Evolutionary conservation across 2,888 invertebrate species (phyloP), one percentile per base, ranked within the genome.

Genomic region (Dioctria linearis): DNA sequence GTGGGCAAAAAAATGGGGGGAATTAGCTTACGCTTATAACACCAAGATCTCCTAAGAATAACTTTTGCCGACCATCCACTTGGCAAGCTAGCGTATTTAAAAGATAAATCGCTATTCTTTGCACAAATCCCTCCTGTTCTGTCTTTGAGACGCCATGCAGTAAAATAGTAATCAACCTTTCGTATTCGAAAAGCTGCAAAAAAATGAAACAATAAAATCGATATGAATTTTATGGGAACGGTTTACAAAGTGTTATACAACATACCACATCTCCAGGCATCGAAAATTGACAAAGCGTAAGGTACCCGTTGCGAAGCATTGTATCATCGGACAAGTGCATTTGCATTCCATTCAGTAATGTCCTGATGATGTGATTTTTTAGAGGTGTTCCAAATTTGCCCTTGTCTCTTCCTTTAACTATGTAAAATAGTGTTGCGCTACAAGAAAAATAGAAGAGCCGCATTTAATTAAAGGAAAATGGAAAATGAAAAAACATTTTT

Each of bases 11-110:
- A 66, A 66, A 25, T 25, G 25, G 25, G 25, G 25, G 0, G 1
- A 42, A 66, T 43, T 6, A 82, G 90, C 91, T 90, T 89, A 95
- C 95, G 88, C 91, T 91, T 85, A 96, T 95, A 66, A 97, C 97
- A 80, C 97, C 97, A 79, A 96, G 90, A 88, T 96, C 94, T 67
- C 98, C 98, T 49, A 99, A 92, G 86, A 97, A 93, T 71, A 95
- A 92, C 87, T 99, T 99, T 87, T 98, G 97, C 80, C 92, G 92
- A 39, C 97, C 97, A 87, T 98, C 97, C 6, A 98, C 98, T 90
- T 98, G 98, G 88, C 98, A 98, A 5, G 98, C 98, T 84, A 99
- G 91, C 0, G 97, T 96, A 90, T 99, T 99, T 79, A 99, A 91
- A 84, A 99, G 91, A 89, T 97, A 98, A 85, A 98, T 97, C 39